These are phyloP conservation scores for Paralichthys olivaceus DNA, from an alignment of 2,113 vertebrate genomes.

Conservation along the genomic window DNA sequence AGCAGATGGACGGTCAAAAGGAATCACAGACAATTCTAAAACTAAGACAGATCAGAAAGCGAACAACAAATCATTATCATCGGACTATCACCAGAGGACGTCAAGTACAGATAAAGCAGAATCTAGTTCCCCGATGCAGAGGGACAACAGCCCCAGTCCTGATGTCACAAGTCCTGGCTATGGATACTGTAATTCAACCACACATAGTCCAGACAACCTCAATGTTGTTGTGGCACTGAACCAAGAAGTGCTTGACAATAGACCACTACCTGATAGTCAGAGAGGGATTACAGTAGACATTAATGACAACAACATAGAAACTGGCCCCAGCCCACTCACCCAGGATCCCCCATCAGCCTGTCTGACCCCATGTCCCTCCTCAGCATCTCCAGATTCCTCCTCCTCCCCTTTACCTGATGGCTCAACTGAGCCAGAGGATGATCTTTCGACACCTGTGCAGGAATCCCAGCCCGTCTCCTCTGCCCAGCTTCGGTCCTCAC, in stretches of 20 bases:
- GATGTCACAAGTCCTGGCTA: constrained; percentile 31
- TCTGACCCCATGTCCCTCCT: constrained; percentile 22
- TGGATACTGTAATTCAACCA: constrained; percentile 34
- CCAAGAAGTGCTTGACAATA: constrained; percentile 67
- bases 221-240: constrained; percentile 36
- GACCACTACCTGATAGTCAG: constrained; percentile 47
- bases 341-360: constrained; percentile 30
- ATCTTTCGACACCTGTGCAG: constrained; percentile 80
- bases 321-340: constrained; percentile 18
- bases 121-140: constrained; percentile 23
- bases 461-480: constrained; percentile 76
- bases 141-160: constrained; percentile 9
- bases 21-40: constrained; percentile 23
- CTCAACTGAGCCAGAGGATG: constrained; percentile 59
- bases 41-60: constrained; percentile 23
- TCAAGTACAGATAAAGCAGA: constrained; percentile 30
- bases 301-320: constrained; percentile 76
- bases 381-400: constrained; percentile 47
- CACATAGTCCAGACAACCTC: constrained; percentile 39
- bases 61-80: constrained; percentile 31
- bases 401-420: constrained; percentile 43
- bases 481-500: constrained; percentile 44
- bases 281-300: constrained; percentile 72
- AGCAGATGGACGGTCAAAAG: constrained; percentile 50
- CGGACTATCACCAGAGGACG: constrained; percentile 28